Conservation (phyloP, 2,797 vertebrate genomes). For the Odontamblyopus rebecca region DNA sequence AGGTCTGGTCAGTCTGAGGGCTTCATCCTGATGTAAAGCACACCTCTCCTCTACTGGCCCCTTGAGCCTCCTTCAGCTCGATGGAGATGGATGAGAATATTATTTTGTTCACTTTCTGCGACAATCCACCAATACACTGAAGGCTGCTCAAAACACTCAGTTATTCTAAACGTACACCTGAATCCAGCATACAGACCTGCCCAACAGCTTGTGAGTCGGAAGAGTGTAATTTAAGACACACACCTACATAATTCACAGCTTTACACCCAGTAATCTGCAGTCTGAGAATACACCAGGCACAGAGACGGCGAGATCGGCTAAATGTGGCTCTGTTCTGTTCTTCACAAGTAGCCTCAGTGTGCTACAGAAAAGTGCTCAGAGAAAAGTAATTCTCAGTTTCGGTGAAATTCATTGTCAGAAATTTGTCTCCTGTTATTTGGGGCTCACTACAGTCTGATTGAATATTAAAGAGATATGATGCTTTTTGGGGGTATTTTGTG, state of each 20-base stretch:
- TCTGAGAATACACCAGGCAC: slow-evolving; percentile 5
- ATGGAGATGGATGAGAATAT: background rate
- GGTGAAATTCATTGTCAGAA: background rate
- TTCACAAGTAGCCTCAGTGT: background rate
- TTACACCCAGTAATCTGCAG: slow-evolving; percentile 22
- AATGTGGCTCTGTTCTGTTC: background rate
- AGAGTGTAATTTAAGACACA: slow-evolving; percentile 6
- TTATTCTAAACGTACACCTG: background rate
- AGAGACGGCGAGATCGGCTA: background rate
- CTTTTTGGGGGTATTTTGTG: no score
- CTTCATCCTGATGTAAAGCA: background rate
- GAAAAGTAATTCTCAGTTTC: background rate
- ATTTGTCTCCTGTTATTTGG: background rate
- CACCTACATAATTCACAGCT: slow-evolving; percentile 19
- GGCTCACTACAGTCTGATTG: background rate
- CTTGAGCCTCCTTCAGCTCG: background rate
- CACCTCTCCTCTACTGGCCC: background rate
- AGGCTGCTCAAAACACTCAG: background rate
- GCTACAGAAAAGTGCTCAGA: background rate
- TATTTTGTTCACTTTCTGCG: background rate
- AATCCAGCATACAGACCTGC: background rate
- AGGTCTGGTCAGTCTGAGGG: background rate
- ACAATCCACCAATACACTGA: background rate
- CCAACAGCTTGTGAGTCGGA: background rate
- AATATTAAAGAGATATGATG: no score